Evolutionary conservation across 2,888 invertebrate genomes (phyloP).

Genomic region (Ganaspis brasiliensis): DNA sequence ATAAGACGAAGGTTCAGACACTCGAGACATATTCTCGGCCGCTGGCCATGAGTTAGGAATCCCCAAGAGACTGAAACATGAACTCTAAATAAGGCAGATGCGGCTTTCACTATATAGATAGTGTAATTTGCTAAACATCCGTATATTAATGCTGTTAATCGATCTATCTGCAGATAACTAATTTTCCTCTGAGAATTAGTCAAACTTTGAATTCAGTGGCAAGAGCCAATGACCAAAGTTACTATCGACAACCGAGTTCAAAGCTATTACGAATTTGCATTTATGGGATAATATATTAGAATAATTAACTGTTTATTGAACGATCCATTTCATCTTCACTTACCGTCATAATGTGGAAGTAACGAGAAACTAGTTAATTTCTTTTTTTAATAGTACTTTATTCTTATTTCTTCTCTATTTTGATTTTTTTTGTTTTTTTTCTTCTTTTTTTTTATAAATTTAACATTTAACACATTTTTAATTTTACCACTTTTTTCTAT

Average conservation of each 20-base stretch:
- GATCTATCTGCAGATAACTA: conserved; percentile 34
- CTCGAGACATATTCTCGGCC: conserved; percentile 74
- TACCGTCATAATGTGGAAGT: no score
- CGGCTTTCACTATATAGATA: conserved; percentile 57
- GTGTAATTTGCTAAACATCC: conserved; percentile 45
- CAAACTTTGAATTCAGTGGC: background rate
- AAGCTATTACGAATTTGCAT: conserved; percentile 14
- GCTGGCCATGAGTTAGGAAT: conserved; percentile 72
- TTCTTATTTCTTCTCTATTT: no score
- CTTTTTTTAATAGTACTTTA: no score
- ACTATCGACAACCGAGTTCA: conserved; percentile 1
- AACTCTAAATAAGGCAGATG: conserved; percentile 72
- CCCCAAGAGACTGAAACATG: conserved; percentile 62
- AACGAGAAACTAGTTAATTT: no score
- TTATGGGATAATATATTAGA: background rate
- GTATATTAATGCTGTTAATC: conserved; percentile 8
- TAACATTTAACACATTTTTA: no score
- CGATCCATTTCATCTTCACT: background rate
- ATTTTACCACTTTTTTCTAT: no score
- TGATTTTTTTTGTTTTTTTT: no score
- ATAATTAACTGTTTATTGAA: conserved; percentile 2
- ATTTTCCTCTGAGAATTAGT: conserved; percentile 17
- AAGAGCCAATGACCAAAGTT: conserved; percentile 40
- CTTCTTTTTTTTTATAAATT: no score
- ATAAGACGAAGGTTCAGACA: conserved; percentile 76